Conservation (phyloP, 2,888 invertebrate species). For the Stratiomys singularior region DNA sequence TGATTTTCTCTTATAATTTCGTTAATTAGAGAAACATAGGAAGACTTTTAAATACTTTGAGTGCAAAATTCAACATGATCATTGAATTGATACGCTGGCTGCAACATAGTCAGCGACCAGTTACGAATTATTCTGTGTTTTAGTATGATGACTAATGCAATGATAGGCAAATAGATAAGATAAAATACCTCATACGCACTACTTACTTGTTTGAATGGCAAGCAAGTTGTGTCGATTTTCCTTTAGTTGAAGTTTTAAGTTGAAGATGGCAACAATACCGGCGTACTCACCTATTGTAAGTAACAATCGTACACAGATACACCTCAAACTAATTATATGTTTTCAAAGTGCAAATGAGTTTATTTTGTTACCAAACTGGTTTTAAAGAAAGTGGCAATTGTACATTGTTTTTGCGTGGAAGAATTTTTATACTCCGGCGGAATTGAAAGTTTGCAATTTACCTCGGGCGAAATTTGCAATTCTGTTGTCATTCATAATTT, state of each 20-base stretch:
- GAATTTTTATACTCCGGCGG: no score
- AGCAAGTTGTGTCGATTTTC: background rate
- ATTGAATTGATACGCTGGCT: background rate
- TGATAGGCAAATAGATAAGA: constrained; percentile 19
- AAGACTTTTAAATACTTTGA: no score
- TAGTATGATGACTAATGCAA: constrained; percentile 5
- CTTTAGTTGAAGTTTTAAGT: background rate
- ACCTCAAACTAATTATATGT: no score
- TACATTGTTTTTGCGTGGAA: no score
- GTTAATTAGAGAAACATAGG: background rate
- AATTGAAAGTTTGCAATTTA: no score
- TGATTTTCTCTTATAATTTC: background rate
- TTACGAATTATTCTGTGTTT: constrained; percentile 5
- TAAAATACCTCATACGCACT: constrained; percentile 48
- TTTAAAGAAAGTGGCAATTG: no score
- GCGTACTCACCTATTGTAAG: constrained; percentile 60
- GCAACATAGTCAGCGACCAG: background rate
- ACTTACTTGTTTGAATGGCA: background rate
- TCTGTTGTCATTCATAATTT: no score
- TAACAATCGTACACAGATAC: background rate
- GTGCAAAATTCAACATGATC: background rate
- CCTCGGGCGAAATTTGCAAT: no score
- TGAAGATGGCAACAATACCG: constrained; percentile 58
- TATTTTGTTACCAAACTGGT: no score
- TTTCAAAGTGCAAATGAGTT: no score